Percentiles rank a stretch among this genome's conserved stretches.
phyloP scores from a whole-genome alignment of 2,888 invertebrate species.

The Falcaria lacertinaria region DNA sequence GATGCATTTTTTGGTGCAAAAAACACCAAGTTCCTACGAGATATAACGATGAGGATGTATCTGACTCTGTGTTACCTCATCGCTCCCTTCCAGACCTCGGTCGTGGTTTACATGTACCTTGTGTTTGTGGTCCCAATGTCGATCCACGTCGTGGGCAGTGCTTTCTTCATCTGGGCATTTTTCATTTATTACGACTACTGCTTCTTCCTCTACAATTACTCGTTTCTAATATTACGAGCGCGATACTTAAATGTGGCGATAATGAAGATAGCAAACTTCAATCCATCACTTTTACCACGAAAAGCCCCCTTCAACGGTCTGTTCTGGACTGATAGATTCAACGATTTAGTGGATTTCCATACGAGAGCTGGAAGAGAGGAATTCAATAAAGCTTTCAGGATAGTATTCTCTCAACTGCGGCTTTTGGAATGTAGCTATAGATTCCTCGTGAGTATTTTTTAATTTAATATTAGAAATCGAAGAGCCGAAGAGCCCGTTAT shows the following conservation, averaged over 20 bases:
- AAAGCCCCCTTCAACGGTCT: constrained; percentile 36
- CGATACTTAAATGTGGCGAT: constrained; percentile 53
- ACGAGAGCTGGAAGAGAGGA: constrained; percentile 24
- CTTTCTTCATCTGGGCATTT: constrained; percentile 35
- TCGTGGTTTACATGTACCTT: constrained; percentile 27
- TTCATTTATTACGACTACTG: constrained; percentile 38
- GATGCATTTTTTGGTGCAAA: constrained; percentile 44
- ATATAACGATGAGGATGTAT: constrained; percentile 23
- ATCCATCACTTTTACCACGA: constrained; percentile 41
- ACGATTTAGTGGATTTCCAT: constrained; percentile 41
- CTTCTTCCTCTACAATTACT: constrained; percentile 27
- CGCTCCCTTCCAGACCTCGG: constrained; percentile 16
- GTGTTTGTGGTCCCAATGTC: constrained; percentile 26
- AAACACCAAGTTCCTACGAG: constrained; percentile 54
- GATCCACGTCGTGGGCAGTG: constrained; percentile 26
- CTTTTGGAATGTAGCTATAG: constrained; percentile 30
- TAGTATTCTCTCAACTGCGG: constrained; percentile 35
- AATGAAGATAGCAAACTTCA: constrained; percentile 40
- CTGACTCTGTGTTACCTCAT: constrained; percentile 14
- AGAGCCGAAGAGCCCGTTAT: too few species aligned
- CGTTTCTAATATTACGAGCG: constrained; percentile 36
- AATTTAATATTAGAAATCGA: too few species aligned
- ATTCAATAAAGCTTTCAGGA: constrained; percentile 33
- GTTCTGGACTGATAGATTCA: constrained; percentile 43
- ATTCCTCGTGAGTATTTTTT: constrained; percentile 38